phyloP scores from a whole-genome alignment of 2,888 invertebrate genomes.

The Perithous albicinctus region DNA sequence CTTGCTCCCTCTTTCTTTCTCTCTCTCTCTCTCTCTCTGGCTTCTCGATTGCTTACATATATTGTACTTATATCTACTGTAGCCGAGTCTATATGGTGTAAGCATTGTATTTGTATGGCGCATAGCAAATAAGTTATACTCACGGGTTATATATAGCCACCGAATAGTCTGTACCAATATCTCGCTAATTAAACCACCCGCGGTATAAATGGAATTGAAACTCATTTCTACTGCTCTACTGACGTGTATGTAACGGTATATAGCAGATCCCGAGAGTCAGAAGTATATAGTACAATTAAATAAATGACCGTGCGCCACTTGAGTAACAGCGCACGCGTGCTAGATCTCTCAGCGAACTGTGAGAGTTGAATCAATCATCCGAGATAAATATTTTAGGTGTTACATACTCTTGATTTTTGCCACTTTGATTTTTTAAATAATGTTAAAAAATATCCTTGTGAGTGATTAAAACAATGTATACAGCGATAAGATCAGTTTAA shows the following conservation, averaged over 20 bases:
- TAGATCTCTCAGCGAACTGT: not conserved
- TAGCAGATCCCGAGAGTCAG: slow-evolving; percentile 7
- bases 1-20: slow-evolving; percentile 46
- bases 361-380: slow-evolving; percentile 3
- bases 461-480: not conserved
- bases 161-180: slow-evolving; percentile 52
- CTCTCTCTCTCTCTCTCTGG: slow-evolving; percentile 23
- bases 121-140: slow-evolving; percentile 28
- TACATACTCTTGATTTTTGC: not conserved
- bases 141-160: slow-evolving; percentile 26
- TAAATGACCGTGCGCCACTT: slow-evolving; percentile 34
- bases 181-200: slow-evolving; percentile 51
- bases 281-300: slow-evolving; percentile 50
- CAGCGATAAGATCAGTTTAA: not conserved
- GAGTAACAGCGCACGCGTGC: slow-evolving; percentile 15
- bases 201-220: slow-evolving; percentile 21
- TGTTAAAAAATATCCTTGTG: too few species aligned
- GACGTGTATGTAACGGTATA: not conserved
- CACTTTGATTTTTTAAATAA: too few species aligned
- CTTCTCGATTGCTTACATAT: slow-evolving; percentile 47
- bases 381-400: not conserved
- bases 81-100: slow-evolving; percentile 18
- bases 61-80: slow-evolving; percentile 37
- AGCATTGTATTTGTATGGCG: slow-evolving; percentile 4
- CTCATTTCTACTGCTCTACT: not conserved